These are phyloP conservation scores for Leptinotarsa haldemani DNA, from an alignment of 2,888 invertebrate genomes.

Conservation along the genomic window DNA sequence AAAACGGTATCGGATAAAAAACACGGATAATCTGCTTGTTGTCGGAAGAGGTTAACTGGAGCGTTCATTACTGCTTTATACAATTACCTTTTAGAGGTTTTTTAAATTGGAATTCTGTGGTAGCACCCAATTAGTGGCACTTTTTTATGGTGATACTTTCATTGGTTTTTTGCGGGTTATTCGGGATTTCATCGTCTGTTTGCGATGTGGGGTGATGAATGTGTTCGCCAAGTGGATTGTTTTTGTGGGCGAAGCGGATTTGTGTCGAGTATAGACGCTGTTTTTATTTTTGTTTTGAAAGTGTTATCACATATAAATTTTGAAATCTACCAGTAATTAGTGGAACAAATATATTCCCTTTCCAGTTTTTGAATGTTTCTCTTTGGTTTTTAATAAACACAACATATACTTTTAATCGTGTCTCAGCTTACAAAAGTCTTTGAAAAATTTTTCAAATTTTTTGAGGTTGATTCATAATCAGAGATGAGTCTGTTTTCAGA, in stretches of 20 bases:
- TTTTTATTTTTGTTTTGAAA: background rate
- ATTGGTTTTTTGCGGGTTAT: constrained; percentile 38
- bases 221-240: constrained; percentile 17
- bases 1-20: constrained; percentile 24
- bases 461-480: no score
- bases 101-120: constrained; percentile 56
- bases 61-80: constrained; percentile 31
- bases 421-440: no score
- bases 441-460: no score
- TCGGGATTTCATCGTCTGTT: constrained; percentile 25
- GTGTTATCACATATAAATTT: background rate
- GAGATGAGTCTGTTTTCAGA: no score
- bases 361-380: no score
- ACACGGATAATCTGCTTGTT: constrained; percentile 32
- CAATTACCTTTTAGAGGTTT: constrained; percentile 55
- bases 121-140: constrained; percentile 52
- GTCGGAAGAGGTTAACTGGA: constrained; percentile 25
- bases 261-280: background rate
- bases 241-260: constrained; percentile 9
- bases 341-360: no score
- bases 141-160: constrained; percentile 44
- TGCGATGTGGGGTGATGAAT: constrained; percentile 19
- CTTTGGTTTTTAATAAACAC: no score
- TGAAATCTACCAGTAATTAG: no score
- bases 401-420: no score